phyloP scores from a whole-genome alignment of 2,797 vertebrate species.

The Mionectes olivaceus region DNA sequence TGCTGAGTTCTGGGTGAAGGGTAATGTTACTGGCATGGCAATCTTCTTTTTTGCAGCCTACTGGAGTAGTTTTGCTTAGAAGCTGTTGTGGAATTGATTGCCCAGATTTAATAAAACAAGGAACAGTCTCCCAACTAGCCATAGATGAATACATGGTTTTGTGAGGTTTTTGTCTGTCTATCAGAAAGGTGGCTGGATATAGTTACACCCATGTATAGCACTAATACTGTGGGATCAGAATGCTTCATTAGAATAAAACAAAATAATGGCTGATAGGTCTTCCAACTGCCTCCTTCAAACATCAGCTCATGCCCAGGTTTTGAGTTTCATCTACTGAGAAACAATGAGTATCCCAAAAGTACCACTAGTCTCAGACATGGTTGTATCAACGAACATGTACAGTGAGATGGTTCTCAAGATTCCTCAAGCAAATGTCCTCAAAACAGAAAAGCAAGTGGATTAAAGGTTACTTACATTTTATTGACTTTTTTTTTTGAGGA shows the following conservation, averaged over 20 bases:
- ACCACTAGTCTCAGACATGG: not conserved
- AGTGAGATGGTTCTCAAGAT: not conserved
- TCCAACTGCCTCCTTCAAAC: not conserved
- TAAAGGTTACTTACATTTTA: not conserved
- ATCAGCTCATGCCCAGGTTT: not conserved
- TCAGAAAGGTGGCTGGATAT: not conserved
- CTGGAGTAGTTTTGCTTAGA: not conserved
- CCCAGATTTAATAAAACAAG: not conserved
- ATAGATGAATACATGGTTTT: not conserved
- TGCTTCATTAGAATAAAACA: not conserved
- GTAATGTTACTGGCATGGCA: not conserved
- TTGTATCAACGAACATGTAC: not conserved
- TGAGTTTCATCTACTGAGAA: not conserved
- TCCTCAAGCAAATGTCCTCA: not conserved
- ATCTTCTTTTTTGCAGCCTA: not conserved
- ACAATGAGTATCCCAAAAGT: not conserved
- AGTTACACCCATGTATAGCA: not conserved
- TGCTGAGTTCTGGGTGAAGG: not conserved
- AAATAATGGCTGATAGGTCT: not conserved
- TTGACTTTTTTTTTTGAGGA: not conserved
- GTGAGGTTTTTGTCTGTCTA: not conserved
- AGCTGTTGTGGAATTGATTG: not conserved
- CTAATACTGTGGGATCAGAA: not conserved
- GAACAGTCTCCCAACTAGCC: not conserved
- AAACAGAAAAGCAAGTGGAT: not conserved